Base-by-base conservation (phyloP, 2,888 invertebrate species). In the Chaetoderma sp. region DNA sequence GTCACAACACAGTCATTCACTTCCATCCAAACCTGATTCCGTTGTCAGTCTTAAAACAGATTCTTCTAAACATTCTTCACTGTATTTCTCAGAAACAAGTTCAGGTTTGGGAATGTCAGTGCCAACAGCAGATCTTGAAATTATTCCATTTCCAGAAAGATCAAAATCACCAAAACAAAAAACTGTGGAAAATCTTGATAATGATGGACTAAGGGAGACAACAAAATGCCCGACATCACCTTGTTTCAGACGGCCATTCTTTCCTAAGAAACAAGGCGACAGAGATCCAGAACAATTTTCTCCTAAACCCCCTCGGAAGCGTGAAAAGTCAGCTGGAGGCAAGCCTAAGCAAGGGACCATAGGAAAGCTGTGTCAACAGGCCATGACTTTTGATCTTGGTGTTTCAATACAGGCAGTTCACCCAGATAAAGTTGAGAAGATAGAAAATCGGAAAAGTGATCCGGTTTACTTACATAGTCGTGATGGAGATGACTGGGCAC, bases 321-420 rank as follows among this genome's bases (percentile, higher is more conserved):
- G 54, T 42, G 54, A 73, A 36, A 74, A 72, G 3, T 57, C 67
- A 13, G 39, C 65, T 44, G 77, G 77, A 63, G 74, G 75, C 21
- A 79, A 77, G 68, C 67, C 67, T 28, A 76, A 73, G 68, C 77
- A 74, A 75, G 82, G 78, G 64, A 83, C 83, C 56, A 78, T 83
- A 58, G 79, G 79, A 54, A 77, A 78, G 36, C 75, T 84, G 36
- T 84, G 83, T 74, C 78, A 81, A 71, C 83, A 84, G 57, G 79
- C 82, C 4, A 78, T 84, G 74, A 77, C 81, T 21, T 81, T 83
- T 68, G 80, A 82, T 65, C 71, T 81, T 45, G 81, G 81, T n/a
- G 73, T 81, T 18, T 74, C 79, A 27, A 55, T 75, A 49, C 72
- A 74, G 54, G 72, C 18, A 23, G 16, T 49, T 25, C 28, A 52